phyloP scores from a whole-genome alignment of 2,888 invertebrate genomes.

The Pandemis heparana region DNA sequence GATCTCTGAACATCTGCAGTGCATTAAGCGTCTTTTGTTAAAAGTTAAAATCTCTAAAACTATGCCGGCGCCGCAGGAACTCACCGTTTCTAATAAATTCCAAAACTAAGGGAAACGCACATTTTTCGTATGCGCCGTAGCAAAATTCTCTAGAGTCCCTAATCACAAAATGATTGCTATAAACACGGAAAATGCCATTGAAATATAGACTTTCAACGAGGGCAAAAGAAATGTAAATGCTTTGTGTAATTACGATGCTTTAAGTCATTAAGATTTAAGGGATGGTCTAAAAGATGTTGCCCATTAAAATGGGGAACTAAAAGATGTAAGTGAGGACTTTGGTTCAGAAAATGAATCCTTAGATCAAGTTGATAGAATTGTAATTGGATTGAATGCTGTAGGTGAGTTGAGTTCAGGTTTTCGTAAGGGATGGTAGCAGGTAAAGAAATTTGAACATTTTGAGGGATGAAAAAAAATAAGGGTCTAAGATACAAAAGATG shows the following conservation, averaged over 20 bases:
- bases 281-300: slow-evolving; percentile 83
- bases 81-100: slow-evolving; percentile 76
- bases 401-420: slow-evolving; percentile 47
- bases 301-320: slow-evolving; percentile 51
- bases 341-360: slow-evolving; percentile 49
- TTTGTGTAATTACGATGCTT: slow-evolving; percentile 59
- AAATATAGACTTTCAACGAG: slow-evolving; percentile 56
- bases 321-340: slow-evolving; percentile 52
- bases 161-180: slow-evolving; percentile 57
- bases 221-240: slow-evolving; percentile 57
- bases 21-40: slow-evolving; percentile 54
- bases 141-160: slow-evolving; percentile 66
- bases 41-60: slow-evolving; percentile 61
- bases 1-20: slow-evolving; percentile 54
- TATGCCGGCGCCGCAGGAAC: slow-evolving; percentile 55
- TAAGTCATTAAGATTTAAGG: slow-evolving; percentile 78
- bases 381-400: slow-evolving; percentile 27
- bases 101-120: slow-evolving; percentile 77
- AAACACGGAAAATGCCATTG: slow-evolving; percentile 47
- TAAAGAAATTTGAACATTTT: slow-evolving; percentile 84
- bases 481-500: slow-evolving; percentile 81
- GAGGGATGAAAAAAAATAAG: slow-evolving; percentile 83
- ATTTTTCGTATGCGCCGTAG: slow-evolving; percentile 73
- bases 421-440: slow-evolving; percentile 68
- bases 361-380: slow-evolving; percentile 47